phyloP scores from a whole-genome alignment of 2,113 vertebrate species.

The Elachura formosa region DNA sequence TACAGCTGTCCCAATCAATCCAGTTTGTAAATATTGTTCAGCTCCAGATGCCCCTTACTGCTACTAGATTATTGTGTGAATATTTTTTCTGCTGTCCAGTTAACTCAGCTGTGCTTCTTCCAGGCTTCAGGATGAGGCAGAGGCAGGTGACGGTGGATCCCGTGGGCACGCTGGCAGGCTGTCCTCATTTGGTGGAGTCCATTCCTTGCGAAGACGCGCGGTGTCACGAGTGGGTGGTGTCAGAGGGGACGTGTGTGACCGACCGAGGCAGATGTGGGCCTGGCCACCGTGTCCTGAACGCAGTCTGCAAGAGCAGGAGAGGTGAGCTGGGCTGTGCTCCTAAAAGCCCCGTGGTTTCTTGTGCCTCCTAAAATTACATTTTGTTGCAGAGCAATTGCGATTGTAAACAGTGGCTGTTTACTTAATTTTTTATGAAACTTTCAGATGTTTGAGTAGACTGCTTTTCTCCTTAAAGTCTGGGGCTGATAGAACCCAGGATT shows the following conservation, averaged over 20 bases:
- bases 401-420: background rate
- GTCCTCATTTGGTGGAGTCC: constrained; percentile 85
- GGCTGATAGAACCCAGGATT: background rate
- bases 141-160: constrained; percentile 78
- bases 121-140: constrained; percentile 85
- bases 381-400: background rate
- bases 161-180: constrained; percentile 52
- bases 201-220: constrained; percentile 85
- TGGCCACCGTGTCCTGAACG: constrained; percentile 74
- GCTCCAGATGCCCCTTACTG: background rate
- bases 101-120: background rate
- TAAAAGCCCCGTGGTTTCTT: background rate
- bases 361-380: background rate
- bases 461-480: background rate
- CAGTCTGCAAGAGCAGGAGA: constrained; percentile 74
- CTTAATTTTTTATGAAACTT: background rate
- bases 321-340: constrained; percentile 66
- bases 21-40: background rate
- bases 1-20: background rate
- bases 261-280: constrained; percentile 78
- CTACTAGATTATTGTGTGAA: background rate
- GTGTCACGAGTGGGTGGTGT: constrained; percentile 81
- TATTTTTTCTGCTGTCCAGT: background rate
- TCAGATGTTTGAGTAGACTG: background rate
- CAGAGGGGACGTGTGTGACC: constrained; percentile 74